Evolutionary conservation across 1,140 invertebrate species (phyloP), one percentile per base, ranked within the genome.

Genomic region (Hestina assimilis): DNA sequence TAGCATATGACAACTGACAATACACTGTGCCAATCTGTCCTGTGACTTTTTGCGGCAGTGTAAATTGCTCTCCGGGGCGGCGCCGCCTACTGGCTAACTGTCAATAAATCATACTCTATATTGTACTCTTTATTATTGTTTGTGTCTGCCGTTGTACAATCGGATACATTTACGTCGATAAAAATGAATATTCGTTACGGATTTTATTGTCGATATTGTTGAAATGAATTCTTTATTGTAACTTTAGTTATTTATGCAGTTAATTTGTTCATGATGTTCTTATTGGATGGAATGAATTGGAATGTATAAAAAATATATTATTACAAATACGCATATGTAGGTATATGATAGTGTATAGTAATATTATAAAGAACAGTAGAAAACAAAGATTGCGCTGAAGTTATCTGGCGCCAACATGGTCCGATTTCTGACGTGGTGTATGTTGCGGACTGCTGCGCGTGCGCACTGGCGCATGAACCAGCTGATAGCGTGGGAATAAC

Each of bases 401-500:
- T 52, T 40, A 52, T 19, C 40, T 19, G 31, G 23, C 47, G 38
- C 26, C 40, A 29, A 42, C 12, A 21, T 28, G 20, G 29, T 5
- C 45, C 17, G 28, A 8, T 11, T 9, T 14, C 31, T 23, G 26
- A 41, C 53, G 33, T 45, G 43, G 12, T 41, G 20, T 15, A 38
- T 48, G 55, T 75, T 59, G 59, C 66, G 61, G 58, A 54, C 63
- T 48, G 68, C 47, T 71, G 77, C 70, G 63, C 65, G 46, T 38
- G 66, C 63, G 69, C 78, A 73, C 61, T 65, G 79, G 59, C 63
- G 69, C 80, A 75, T 83, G 66, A 79, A 81, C 75, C 70, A 79
- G 73, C 75, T 80, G 81, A 83, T 83, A 66, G 66, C 79, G 83
- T 86, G 79, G 78, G 81, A 83, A 83, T 64, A 58, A 69, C 63